Evolutionary conservation across 2,797 vertebrate species (phyloP), one percentile per base, ranked within the genome.

Genomic region (Geotrypetes seraphini): DNA sequence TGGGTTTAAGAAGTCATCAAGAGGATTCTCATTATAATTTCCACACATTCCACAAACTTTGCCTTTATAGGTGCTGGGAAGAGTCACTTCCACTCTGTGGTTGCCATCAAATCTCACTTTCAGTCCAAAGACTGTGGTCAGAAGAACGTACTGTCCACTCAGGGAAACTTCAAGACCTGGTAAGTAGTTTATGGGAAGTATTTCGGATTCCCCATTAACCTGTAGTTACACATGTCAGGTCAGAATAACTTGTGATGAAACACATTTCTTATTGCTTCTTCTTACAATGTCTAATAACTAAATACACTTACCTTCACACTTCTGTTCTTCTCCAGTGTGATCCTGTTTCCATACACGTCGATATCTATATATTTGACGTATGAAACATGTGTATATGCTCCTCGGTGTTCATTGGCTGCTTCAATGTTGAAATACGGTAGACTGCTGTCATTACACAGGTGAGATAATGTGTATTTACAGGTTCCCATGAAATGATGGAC

Each of bases 31-130:
- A 0, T 73, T 75, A 31, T 67, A 75, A 33, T 75, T 73, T 29
- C 71, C 71, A 50, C 67, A 73, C 5, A 75, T 51, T 25, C 71
- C 69, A 5, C 70, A 75, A 20, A 71, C 60, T 53, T 69, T 67
- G 19, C 50, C 54, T 39, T 20, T 49, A 9, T 50, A 75, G 18
- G 16, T 40, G 23, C 41, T 46, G 16, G 56, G 55, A 39, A 75
- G 49, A 42, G 44, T 59, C 31, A 75, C 59, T 40, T 63, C 63
- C 31, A 36, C 61, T 47, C 57, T 57, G 17, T 71, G 59, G 21
- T 43, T 60, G 41, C 71, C 67, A 41, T 73, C 67, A 51, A 67
- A 75, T 35, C 39, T 69, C 19, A 71, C 56, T 9, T 13, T 30
- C 30, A 75, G 31, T 7, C 50, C 39, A 1, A 73, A 73, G n/a